These are phyloP conservation scores for Zoanthus solanderi DNA, from an alignment of 92 coral and sea anemone species.

Conservation along the genomic window DNA sequence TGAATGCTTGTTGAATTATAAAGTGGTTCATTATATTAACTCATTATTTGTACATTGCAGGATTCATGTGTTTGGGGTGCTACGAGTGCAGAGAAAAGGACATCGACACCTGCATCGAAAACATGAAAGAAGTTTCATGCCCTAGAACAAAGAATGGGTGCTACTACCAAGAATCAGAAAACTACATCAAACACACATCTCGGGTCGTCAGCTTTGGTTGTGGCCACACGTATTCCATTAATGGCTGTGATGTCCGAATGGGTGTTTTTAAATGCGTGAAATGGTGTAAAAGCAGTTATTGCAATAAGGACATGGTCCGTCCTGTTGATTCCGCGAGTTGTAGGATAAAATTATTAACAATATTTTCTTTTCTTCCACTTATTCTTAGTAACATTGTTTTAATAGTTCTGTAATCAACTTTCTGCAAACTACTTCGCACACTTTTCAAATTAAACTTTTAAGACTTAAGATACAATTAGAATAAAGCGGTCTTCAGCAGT, in stretches of 20 bases:
- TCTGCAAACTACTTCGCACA: background rate
- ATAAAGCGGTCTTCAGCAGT: too few relatives aligned
- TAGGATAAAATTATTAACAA: background rate
- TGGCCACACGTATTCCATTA: conserved; percentile 50
- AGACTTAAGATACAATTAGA: too few relatives aligned
- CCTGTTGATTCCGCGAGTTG: background rate
- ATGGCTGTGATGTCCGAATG: conserved; percentile 68
- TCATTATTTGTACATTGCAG: background rate
- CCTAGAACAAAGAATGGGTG: conserved; percentile 38
- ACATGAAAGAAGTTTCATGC: conserved; percentile 12
- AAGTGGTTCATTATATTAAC: background rate
- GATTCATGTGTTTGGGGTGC: conserved; percentile 4
- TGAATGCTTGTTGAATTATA: background rate
- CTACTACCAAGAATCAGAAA: conserved; percentile 46
- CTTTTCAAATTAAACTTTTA: too few relatives aligned
- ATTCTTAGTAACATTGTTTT: background rate
- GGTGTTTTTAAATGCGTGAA: conserved; percentile 54
- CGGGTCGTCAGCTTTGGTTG: conserved; percentile 59
- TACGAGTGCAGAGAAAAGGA: conserved; percentile 37
- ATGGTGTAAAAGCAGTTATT: conserved; percentile 58
- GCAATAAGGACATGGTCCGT: conserved; percentile 56
- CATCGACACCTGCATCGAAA: conserved; percentile 29
- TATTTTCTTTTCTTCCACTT: background rate
- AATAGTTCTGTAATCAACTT: background rate
- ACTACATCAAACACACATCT: conserved; percentile 38